These are phyloP conservation scores for Polyploca ridens DNA, from an alignment of 2,888 invertebrate genomes.

Conservation along the genomic window DNA sequence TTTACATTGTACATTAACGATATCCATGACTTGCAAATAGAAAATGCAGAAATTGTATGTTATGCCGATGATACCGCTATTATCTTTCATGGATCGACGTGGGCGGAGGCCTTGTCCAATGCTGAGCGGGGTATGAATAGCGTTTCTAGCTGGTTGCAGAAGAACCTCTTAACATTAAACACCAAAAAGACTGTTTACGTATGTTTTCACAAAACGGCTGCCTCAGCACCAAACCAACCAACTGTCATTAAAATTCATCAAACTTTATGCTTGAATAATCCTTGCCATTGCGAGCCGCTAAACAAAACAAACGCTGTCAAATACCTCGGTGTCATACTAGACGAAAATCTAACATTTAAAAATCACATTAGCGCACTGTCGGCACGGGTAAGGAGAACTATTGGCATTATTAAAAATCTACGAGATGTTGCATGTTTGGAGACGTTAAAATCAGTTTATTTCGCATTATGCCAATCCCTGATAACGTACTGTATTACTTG, in stretches of 20 bases:
- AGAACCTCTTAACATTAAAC: no score
- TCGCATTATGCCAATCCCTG: no score
- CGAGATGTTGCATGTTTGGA: background rate
- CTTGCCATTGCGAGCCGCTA: no score
- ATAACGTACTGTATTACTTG: no score
- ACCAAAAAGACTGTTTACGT: slow-evolving; percentile 14
- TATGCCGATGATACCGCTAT: slow-evolving; percentile 18
- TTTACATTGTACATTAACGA: slow-evolving; percentile 20
- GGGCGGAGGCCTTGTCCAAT: background rate
- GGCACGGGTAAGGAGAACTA: background rate
- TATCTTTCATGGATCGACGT: slow-evolving; percentile 12
- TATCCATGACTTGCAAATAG: slow-evolving; percentile 4
- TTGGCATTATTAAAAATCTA: slow-evolving; percentile 2
- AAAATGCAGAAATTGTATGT: slow-evolving; percentile 11
- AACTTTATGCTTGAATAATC: background rate
- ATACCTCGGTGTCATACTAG: no score
- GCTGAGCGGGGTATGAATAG: slow-evolving; percentile 9
- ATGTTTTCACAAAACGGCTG: slow-evolving; percentile 12
- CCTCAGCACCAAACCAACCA: background rate
- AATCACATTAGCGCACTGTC: no score
- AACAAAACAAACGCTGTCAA: no score
- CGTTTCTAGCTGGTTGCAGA: no score
- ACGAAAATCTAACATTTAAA: no score
- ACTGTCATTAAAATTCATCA: background rate
- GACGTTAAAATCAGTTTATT: no score